These are phyloP conservation scores for Coecobrya sp. DNA, from an alignment of 2,888 invertebrate genomes.

Conservation along the genomic window DNA sequence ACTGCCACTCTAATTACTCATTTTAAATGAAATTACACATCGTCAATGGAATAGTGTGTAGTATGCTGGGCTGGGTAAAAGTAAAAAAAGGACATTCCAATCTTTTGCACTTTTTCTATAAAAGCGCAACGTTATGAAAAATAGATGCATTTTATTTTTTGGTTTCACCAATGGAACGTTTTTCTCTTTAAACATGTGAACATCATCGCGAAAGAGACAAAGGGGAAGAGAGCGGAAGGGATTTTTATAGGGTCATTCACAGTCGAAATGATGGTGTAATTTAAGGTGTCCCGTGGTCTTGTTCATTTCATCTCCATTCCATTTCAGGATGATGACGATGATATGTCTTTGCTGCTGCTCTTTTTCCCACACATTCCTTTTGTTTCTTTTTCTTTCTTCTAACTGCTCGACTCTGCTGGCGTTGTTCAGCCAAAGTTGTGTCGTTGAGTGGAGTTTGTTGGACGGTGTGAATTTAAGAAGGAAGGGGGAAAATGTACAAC, in stretches of 20 bases:
- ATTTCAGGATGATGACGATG: constrained; percentile 1
- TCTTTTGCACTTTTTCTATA: not conserved
- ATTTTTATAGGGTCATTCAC: constrained; percentile 83
- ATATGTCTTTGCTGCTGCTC: not conserved
- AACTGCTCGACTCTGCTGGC: not conserved
- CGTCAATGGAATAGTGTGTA: not conserved
- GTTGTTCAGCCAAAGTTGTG: no score
- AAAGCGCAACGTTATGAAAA: not conserved
- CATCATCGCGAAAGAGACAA: not conserved
- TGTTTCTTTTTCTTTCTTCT: not conserved
- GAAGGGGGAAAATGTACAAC: not conserved
- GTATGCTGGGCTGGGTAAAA: no score
- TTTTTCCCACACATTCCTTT: constrained; percentile 21
- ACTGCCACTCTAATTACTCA: constrained; percentile 3
- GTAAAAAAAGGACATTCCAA: not conserved
- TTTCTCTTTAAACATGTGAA: not conserved
- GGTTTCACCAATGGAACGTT: not conserved
- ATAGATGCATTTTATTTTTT: not conserved
- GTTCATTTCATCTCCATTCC: constrained; percentile 43
- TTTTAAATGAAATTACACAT: not conserved
- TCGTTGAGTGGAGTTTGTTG: not conserved
- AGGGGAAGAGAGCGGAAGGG: constrained; percentile 13
- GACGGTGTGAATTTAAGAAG: constrained; percentile 11
- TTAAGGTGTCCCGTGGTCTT: constrained; percentile 82
- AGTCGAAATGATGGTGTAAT: constrained; percentile 79